Conservation (phyloP, 2,113 vertebrate genomes). For the Micronisus gabar region DNA sequence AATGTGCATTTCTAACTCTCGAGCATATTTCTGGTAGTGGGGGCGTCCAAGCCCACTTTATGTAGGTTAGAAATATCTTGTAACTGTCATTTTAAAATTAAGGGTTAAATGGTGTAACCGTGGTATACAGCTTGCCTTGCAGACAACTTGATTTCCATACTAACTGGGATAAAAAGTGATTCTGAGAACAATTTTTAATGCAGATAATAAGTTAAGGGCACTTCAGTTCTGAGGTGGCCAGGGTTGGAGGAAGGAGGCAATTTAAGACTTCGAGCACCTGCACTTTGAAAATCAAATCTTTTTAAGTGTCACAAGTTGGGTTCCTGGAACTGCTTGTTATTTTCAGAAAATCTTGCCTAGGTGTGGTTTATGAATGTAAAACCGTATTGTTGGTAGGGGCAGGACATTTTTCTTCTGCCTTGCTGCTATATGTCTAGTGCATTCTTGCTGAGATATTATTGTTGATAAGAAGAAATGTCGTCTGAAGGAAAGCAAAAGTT, state of each 20-base stretch:
- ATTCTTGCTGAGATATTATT: neutral
- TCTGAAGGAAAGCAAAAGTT: neutral
- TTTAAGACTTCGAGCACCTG: neutral
- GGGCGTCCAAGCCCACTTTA: neutral
- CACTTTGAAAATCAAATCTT: neutral
- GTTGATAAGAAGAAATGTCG: neutral
- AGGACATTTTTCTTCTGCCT: neutral
- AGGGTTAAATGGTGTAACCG: neutral
- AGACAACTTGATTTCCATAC: neutral
- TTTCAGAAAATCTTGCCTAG: neutral
- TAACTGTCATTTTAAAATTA: neutral
- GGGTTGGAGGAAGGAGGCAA: neutral
- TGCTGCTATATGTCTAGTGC: neutral
- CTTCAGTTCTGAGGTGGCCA: neutral
- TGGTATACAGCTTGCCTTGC: neutral
- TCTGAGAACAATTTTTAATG: neutral
- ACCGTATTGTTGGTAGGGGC: neutral
- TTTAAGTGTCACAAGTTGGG: neutral
- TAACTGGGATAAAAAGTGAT: neutral
- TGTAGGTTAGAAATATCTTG: neutral
- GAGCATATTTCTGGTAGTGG: neutral
- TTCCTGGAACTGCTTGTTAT: neutral
- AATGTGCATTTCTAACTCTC: neutral
- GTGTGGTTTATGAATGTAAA: neutral
- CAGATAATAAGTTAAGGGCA: neutral